Conservation (phyloP, 2,888 invertebrate species). For the Alcis repandata region DNA sequence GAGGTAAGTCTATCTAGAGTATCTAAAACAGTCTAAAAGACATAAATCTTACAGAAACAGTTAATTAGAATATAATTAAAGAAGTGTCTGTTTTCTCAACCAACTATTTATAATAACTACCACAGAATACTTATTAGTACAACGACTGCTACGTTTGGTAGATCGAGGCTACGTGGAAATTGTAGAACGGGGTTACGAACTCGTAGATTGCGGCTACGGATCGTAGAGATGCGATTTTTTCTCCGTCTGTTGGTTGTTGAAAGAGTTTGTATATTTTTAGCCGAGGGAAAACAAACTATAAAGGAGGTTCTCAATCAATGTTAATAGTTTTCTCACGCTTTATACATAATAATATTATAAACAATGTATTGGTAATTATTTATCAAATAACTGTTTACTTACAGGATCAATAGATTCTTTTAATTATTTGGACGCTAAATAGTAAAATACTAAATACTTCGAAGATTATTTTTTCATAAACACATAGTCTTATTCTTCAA, state of each 20-base stretch:
- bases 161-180: conserved; percentile 3
- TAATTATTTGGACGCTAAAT: too few relatives aligned
- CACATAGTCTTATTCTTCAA: too few relatives aligned
- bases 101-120: neutral
- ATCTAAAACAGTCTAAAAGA: too few relatives aligned
- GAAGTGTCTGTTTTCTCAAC: neutral
- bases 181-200: conserved; percentile 11
- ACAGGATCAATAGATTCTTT: too few relatives aligned
- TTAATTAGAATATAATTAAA: neutral
- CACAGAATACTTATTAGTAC: neutral
- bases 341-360: too few relatives aligned
- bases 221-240: neutral
- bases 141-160: neutral
- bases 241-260: neutral
- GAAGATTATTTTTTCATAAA: too few relatives aligned
- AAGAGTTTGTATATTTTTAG: neutral
- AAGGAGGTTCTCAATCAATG: neutral
- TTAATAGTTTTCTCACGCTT: too few relatives aligned
- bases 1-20: too few relatives aligned
- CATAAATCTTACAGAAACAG: too few relatives aligned
- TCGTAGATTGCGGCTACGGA: conserved; percentile 15
- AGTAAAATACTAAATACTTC: too few relatives aligned
- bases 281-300: neutral
- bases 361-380: too few relatives aligned
- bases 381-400: too few relatives aligned